Base-by-base conservation (phyloP, 2,113 vertebrate species). In the Desmodus rotundus region DNA sequence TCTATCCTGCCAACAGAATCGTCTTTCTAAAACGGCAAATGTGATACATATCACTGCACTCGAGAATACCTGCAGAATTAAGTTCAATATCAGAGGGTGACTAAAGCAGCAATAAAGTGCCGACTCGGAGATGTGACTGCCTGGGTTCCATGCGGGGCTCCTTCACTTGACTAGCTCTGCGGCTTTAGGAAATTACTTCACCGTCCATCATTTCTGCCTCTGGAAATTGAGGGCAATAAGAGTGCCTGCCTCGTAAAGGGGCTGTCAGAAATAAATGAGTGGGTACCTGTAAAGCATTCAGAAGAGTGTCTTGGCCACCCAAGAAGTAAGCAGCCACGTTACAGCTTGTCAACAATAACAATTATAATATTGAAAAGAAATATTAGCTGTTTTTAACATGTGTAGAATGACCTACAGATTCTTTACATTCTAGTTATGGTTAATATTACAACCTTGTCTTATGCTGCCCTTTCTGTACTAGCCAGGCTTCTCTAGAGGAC, bases 121-220 rank as follows among this genome's bases (percentile, higher is more conserved):
- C 47, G 33, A 5, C 2, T 16, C 43, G 10, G 7, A 38, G 31
- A 17, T 0, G 0, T 41, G 58, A 26, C 22, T 28, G 11, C 19
- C 14, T 56, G 24, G n/a, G 10, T 77, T 54, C n/a, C 33, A 3
- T 11, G 65, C 7, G 9, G 80, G 77, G n/a, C 15, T 67, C 47
- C 54, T 8, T 11, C 17, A 10, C 61, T 61, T n/a, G n/a, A 36
- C 4, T 33, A 43, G 43, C 4, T 9, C 1, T 50, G 63, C 4
- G 2, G 15, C 26, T 52, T 11, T 17, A 47, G 12, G 9, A 38
- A 15, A 3, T 76, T 17, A 45, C 1, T 78, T 80, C 8, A 80
- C 31, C 10, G 56, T 26, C 22, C 8, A 17, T 87, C 63, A 38
- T 63, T 74, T 52, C 4, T 74, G 8, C 26, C 33, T 80, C 54